Percentiles rank a stretch among this genome's conserved stretches.
Conservation (phyloP, 2,113 vertebrate species). For the cat (Felis catus) region F.catus_Fca126_mat1.0 CM031419.1:135246501-135247000, state of each 20-base stretch:
- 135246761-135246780: neutral
- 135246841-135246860: neutral
- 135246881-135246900: neutral
- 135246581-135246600: neutral
- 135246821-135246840: slow-evolving; percentile 12
- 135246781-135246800: neutral
- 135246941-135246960: neutral
- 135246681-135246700: neutral
- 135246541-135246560: neutral
- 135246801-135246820: neutral
- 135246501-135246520: neutral
- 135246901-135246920: neutral
- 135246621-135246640: neutral
- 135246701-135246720: neutral
- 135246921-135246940: neutral
- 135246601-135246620: neutral
- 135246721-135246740: neutral
- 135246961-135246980: neutral
- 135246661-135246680: neutral
- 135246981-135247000: neutral
- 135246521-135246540: neutral
- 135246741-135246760: neutral
- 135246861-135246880: neutral
- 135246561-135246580: neutral
- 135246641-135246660: neutral